Percentiles rank a stretch among this genome's conserved stretches.
phyloP scores from a whole-genome alignment of 1,140 invertebrate genomes.

The Heliconius congener region DNA sequence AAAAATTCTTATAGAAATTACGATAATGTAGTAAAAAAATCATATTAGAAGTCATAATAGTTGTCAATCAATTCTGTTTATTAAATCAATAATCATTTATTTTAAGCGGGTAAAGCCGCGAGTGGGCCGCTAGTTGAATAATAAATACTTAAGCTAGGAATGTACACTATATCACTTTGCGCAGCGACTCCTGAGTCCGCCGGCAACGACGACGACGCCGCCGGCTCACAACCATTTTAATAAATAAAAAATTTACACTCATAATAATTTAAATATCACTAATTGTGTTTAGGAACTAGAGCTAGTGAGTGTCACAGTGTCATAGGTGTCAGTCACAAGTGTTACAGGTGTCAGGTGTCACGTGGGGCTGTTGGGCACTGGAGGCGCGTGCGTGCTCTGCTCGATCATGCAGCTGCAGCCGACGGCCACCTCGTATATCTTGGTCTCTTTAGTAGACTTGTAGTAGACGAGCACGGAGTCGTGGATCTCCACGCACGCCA shows the following conservation, averaged over 20 bases:
- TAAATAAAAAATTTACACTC: constrained; percentile 32
- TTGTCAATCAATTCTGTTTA: too few species aligned
- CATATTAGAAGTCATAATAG: too few species aligned
- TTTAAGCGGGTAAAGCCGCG: too few species aligned
- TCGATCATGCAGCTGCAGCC: constrained; percentile 66
- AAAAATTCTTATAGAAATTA: too few species aligned
- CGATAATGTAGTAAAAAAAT: too few species aligned
- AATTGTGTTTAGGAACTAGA: constrained; percentile 25
- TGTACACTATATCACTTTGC: constrained; percentile 32
- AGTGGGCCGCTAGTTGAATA: constrained; percentile 22
- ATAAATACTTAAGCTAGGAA: constrained; percentile 43
- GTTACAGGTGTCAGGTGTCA: constrained; percentile 24
- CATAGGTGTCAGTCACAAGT: constrained; percentile 15
- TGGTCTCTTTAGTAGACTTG: constrained; percentile 37
- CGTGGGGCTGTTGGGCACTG: constrained; percentile 31
- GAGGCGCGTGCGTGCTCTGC: constrained; percentile 34
- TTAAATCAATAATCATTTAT: too few species aligned
- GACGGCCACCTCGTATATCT: constrained; percentile 53
- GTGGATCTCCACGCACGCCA: constrained; percentile 63
- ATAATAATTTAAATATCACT: constrained; percentile 36
- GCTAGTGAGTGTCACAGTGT: constrained; percentile 18
- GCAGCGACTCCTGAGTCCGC: neutral
- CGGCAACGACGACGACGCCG: neutral
- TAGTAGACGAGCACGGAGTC: constrained; percentile 63
- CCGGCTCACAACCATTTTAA: constrained; percentile 28